A percentile compares a stretch with the other conserved stretches of the same genome.
Evolutionary conservation across 2,888 invertebrate genomes (phyloP).

Genomic region (Thecocarcelia acutangulata): DNA sequence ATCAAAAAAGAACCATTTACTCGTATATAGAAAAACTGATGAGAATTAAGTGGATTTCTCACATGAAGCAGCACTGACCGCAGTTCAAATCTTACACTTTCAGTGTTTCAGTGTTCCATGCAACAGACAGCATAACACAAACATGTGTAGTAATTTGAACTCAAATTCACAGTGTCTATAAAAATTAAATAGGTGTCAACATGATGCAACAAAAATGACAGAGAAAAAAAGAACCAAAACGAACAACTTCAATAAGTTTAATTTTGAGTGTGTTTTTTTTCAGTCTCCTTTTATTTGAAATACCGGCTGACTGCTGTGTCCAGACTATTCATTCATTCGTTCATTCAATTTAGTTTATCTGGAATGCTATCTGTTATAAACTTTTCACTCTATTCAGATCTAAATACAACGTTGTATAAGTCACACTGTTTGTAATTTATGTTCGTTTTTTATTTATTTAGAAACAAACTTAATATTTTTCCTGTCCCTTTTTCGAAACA

Average conservation of each 20-base stretch:
- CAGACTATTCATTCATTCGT: constrained; percentile 33
- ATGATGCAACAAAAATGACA: not conserved
- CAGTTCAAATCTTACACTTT: constrained; percentile 24
- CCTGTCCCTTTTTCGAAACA: constrained; percentile 30
- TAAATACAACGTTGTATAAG: constrained; percentile 32
- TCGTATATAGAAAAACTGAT: constrained; percentile 44
- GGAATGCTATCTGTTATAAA: constrained; percentile 32
- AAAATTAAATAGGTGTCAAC: constrained; percentile 67
- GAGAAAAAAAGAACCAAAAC: constrained; percentile 39
- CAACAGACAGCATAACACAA: constrained; percentile 12
- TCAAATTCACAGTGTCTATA: constrained; percentile 19
- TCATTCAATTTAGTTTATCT: constrained; percentile 47
- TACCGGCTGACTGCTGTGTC: constrained; percentile 14
- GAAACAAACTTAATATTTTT: constrained; percentile 38
- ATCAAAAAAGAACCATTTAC: constrained; percentile 34
- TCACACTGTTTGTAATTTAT: constrained; percentile 35
- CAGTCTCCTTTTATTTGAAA: constrained; percentile 11
- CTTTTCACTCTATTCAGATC: constrained; percentile 15
- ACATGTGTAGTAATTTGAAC: constrained; percentile 11
- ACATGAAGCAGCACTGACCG: constrained; percentile 49
- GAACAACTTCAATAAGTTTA: constrained; percentile 40
- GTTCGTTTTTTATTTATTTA: not conserved
- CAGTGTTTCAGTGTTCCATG: constrained; percentile 5
- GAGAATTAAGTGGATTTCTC: constrained; percentile 62
- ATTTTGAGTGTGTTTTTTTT: constrained; percentile 2